Conservation (phyloP, 2,888 invertebrate species). For the Mellilla xanthometata region DNA sequence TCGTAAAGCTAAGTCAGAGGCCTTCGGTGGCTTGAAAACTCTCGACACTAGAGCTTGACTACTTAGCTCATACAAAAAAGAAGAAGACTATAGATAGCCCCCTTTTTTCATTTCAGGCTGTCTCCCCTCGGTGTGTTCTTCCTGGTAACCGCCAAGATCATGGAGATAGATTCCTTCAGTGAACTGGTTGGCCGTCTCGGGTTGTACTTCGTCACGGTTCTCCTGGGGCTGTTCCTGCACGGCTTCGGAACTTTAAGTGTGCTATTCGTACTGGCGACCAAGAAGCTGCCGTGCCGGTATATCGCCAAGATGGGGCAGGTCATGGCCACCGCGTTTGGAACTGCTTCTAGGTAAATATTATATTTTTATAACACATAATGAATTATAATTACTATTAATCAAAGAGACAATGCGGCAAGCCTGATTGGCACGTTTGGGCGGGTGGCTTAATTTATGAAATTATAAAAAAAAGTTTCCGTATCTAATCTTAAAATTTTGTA, state of each 20-base stretch:
- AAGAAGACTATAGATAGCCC: no score
- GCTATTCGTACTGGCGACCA: conserved; percentile 91
- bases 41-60: no score
- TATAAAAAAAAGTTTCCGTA: no score
- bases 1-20: no score
- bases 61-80: no score
- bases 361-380: no score
- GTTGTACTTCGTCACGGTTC: conserved; percentile 95
- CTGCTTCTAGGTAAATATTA: conserved; percentile 88
- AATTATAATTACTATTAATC: no score
- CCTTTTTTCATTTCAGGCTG: conserved; percentile 82
- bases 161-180: conserved; percentile 93
- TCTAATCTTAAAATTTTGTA: no score
- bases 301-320: conserved; percentile 94
- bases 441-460: no score
- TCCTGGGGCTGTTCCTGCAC: conserved; percentile 95
- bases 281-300: conserved; percentile 91
- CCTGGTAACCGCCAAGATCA: conserved; percentile 93
- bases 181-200: conserved; percentile 94
- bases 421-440: no score
- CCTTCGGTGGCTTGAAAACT: no score
- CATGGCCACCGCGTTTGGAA: conserved; percentile 97
- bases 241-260: conserved; percentile 95
- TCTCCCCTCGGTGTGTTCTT: conserved; percentile 95
- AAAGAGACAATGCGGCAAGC: no score